Evolutionary conservation across 2,113 vertebrate species (phyloP).

Genomic region (Tupaia tana): DNA sequence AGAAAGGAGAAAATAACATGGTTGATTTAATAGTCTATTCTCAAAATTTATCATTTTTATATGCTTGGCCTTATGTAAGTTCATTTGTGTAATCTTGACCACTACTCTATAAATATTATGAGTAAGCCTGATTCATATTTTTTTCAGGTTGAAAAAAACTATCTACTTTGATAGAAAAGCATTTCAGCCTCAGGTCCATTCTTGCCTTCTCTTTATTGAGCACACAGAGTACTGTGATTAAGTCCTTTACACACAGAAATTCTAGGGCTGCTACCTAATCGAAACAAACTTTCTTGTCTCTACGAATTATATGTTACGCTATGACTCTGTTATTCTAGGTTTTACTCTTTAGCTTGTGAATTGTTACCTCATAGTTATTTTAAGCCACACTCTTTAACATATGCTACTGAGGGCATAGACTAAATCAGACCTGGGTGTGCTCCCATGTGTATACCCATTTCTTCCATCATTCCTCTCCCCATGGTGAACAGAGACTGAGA

Average conservation of each 20-base stretch:
- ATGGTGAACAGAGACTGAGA: too few species aligned
- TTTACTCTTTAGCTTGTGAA: not conserved
- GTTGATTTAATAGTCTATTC: not conserved
- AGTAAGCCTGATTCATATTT: not conserved
- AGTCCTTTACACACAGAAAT: not conserved
- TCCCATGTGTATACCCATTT: not conserved
- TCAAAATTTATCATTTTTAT: not conserved
- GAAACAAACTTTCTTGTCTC: not conserved
- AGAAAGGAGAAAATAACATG: too few species aligned
- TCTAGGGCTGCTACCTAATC: not conserved
- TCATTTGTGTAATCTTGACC: not conserved
- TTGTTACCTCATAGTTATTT: not conserved
- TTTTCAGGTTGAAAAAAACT: not conserved
- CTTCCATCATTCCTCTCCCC: not conserved
- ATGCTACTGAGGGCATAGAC: not conserved
- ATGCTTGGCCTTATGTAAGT: not conserved
- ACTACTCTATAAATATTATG: not conserved
- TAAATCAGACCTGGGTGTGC: rapidly evolving
- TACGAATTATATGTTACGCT: not conserved
- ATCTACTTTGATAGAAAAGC: not conserved
- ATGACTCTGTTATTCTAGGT: not conserved
- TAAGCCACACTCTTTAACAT: rapidly evolving
- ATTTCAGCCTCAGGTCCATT: not conserved
- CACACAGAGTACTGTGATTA: not conserved
- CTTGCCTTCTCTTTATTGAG: not conserved